Percentiles rank a stretch among this genome's conserved stretches.
Conservation (phyloP, 2,113 vertebrate genomes). For the Cryptotis parvus region DNA sequence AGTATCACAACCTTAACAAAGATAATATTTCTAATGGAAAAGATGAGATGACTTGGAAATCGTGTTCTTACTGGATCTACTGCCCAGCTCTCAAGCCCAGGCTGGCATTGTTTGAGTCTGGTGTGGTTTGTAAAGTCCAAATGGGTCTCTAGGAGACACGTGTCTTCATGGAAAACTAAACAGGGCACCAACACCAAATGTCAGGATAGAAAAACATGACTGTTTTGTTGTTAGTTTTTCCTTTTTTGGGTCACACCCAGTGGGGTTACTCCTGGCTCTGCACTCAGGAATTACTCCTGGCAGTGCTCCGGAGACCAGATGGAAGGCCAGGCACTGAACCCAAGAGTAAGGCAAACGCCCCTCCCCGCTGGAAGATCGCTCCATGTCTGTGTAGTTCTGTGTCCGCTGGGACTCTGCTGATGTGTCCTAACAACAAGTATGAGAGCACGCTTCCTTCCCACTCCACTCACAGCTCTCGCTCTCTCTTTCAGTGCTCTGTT, state of each 20-base stretch:
- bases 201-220: neutral
- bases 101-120: neutral
- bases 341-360: too few relatives aligned
- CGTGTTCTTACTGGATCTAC: neutral
- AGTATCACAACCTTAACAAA: neutral
- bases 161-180: neutral
- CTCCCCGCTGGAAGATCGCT: too few relatives aligned
- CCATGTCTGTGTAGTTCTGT: neutral
- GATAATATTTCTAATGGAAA: neutral
- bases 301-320: too few relatives aligned
- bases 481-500: constrained; percentile 92
- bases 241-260: too few relatives aligned
- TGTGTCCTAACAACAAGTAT: neutral
- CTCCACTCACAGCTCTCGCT: constrained; percentile 49
- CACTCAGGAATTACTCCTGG: too few relatives aligned
- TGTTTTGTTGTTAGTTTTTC: too few relatives aligned
- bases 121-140: neutral
- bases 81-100: neutral
- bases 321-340: too few relatives aligned
- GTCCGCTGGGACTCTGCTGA: neutral
- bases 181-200: neutral
- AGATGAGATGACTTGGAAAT: neutral
- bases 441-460: neutral
- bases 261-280: too few relatives aligned
- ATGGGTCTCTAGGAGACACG: neutral